Conservation (phyloP, 2,797 vertebrate genomes). For the Siniperca scherzeri region DNA sequence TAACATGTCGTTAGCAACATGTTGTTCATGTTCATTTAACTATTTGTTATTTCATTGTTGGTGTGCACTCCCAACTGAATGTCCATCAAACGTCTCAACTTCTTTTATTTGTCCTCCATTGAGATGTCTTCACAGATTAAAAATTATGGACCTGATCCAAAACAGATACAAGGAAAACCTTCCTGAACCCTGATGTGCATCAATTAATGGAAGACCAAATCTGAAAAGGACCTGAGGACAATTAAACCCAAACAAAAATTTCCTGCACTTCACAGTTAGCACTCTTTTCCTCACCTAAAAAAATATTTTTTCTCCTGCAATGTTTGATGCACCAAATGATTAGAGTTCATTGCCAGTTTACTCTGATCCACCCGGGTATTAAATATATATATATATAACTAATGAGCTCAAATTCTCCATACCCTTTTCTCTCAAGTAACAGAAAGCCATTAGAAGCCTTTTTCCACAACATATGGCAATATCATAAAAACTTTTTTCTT, state of each 20-base stretch:
- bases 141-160: background rate
- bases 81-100: background rate
- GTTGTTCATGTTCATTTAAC: background rate
- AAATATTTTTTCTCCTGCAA: background rate
- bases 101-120: background rate
- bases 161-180: background rate
- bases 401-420: too few species aligned
- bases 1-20: background rate
- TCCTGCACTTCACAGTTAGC: background rate
- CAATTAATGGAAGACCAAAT: background rate
- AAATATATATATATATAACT: too few species aligned
- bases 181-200: background rate
- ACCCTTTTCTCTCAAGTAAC: background rate
- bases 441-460: background rate
- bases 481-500: background rate
- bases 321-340: background rate
- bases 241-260: background rate
- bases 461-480: background rate
- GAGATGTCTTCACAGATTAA: background rate
- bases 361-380: background rate
- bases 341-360: background rate
- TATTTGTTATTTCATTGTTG: background rate
- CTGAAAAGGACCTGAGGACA: background rate
- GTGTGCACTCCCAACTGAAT: background rate
- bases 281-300: too few species aligned